Base-by-base conservation (phyloP, 2,888 invertebrate species). In the Parnassius orleans region DNA sequence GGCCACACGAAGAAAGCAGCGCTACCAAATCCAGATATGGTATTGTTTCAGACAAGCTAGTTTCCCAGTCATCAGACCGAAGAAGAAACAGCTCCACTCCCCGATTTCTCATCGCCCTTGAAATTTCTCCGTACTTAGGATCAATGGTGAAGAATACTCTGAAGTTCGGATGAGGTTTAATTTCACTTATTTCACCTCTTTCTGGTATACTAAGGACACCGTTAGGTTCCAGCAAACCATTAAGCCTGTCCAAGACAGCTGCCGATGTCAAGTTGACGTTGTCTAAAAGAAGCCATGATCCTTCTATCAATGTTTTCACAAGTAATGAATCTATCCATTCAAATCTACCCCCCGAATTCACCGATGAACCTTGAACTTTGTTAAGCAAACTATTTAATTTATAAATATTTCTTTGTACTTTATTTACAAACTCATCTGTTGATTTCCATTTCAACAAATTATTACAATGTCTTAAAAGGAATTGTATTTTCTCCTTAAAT, bases 71-170 rank as follows among this genome's bases (percentile, higher is more conserved):
- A 56, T 88, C 89, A 10, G 81, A 69, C 61, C 81, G 76, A 0
- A 90, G 64, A 51, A 92, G 68, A 68, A 81, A 92, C 72, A 99
- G 95, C 92, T 99, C 99, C 0, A 99, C 94, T 3, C 99, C 98
- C 75, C 99, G 93, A 84, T 99, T 99, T 65, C 99, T 93, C 99
- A 99, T 99, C 0, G 99, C 99, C 72, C 97, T 94, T 0, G 99
- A 99, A 68, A 99, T 96, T 85, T 98, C 98, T 0, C 99, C 99
- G 85, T 97, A 95, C 76, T 95, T 95, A 0, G 99, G 97, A 86
- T 99, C 97, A 95, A 99, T 97, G 0, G 98, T 96, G 65, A 99
- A 94, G 79, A 99, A 98, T 48, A 99, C 93, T 69, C 98, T 94
- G 82, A 99, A 99, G 79, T 98, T 94, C 10, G 94, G 93, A 82